Evolutionary conservation across 1,140 invertebrate genomes (phyloP).

Genomic region (Danaus melanippus): DNA sequence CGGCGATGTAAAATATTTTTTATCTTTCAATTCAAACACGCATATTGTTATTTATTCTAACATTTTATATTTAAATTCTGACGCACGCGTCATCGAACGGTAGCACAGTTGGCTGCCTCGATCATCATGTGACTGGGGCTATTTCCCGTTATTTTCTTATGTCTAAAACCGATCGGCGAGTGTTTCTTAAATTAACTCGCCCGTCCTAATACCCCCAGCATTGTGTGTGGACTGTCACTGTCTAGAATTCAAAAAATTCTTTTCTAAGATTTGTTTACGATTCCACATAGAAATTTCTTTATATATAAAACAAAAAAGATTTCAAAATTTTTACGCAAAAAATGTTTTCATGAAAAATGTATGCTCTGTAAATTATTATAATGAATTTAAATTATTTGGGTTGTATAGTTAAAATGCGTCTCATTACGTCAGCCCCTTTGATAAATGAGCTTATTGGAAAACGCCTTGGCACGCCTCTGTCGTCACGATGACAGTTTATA

Average conservation of each 20-base stretch:
- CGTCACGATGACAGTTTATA: slow-evolving; percentile 63
- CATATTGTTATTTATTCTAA: slow-evolving; percentile 39
- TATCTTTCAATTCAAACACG: slow-evolving; percentile 37
- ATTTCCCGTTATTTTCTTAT: slow-evolving; percentile 39
- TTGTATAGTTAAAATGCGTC: slow-evolving; percentile 49
- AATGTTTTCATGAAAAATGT: too few species aligned
- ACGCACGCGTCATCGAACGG: slow-evolving; percentile 45
- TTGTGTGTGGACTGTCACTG: too few species aligned
- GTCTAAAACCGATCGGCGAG: slow-evolving; percentile 36
- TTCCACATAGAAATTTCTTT: too few species aligned
- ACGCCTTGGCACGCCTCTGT: slow-evolving; percentile 59
- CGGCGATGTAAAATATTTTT: slow-evolving; percentile 24
- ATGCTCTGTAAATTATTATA: slow-evolving; percentile 28
- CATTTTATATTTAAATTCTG: slow-evolving; percentile 49
- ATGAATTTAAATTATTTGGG: slow-evolving; percentile 51
- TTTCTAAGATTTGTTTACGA: too few species aligned
- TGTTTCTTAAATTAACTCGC: slow-evolving; percentile 20
- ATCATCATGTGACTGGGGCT: slow-evolving; percentile 50
- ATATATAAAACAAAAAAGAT: too few species aligned
- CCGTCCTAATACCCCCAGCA: not conserved
- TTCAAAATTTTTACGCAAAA: too few species aligned
- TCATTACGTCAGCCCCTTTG: slow-evolving; percentile 60
- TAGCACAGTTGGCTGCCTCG: slow-evolving; percentile 43
- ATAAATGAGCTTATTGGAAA: slow-evolving; percentile 66
- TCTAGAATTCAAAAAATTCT: too few species aligned